Evolutionary conservation across 2,888 invertebrate species (phyloP), one percentile per base, ranked within the genome.

Genomic region (Synergus umbraculus): DNA sequence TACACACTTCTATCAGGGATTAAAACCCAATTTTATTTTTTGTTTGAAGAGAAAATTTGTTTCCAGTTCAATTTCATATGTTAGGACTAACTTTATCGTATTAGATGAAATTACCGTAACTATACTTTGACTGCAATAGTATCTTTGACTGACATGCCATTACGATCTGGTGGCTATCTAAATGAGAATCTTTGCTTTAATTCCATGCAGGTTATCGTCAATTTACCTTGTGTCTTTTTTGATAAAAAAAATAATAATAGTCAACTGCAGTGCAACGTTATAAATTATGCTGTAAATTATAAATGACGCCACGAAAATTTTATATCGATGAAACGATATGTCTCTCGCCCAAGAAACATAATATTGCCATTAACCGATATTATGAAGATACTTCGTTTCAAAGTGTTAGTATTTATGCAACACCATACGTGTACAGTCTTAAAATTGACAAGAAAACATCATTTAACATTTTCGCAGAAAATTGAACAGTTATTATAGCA

Each of bases 271-370:
- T 18, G 10, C 2, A 1, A 5, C 58, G n/a, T 15, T n/a, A 58
- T 58, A 49, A 58, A 58, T 58, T 58, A 58, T 9, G 9, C 9
- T 58, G 9, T 22, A 69, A 22, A 29, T 29, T 2, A 67, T 67
- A 22, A 69, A 15, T 12, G 29, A 69, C 13, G 46, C 13, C 29
- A 69, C 12, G 13, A 29, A 69, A 22, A 46, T 69, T 69, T 69
- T 69, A 69, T 18, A 60, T 60, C 58, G 18, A 60, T 4, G 18
- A n/a, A 60, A 22, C 58, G 58, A 60, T 22, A 46, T 69, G 46
- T 7, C 46, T 49, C 15, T 2, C 49, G 13, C 13, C 29, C 9
- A 29, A 29, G 69, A 8, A 69, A 49, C 69, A 69, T 69, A 46
- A 69, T 9, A 46, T 69, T 49, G 49, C 15, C 15, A 69, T 69